phyloP scores from a whole-genome alignment of 2,797 vertebrate genomes.

The Agapornis canus region DNA sequence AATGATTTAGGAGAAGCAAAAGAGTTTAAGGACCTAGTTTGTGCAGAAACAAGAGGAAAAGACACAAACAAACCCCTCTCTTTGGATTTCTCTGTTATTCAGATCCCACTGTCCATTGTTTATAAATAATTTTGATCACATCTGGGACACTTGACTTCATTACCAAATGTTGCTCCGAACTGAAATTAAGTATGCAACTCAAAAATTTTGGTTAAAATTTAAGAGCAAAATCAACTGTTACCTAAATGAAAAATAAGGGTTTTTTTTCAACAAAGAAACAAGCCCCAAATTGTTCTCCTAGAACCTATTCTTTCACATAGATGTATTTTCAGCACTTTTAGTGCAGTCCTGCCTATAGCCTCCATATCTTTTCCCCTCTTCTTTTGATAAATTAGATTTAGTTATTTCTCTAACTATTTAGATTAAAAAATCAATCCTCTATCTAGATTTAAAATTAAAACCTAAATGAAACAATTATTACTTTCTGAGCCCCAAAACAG shows the following conservation, averaged over 20 bases:
- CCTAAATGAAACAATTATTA: not conserved
- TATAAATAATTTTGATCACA: not conserved
- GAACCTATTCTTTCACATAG: not conserved
- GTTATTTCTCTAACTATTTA: not conserved
- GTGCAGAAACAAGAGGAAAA: not conserved
- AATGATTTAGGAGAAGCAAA: not conserved
- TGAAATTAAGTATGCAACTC: not conserved
- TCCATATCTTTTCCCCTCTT: not conserved
- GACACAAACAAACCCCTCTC: no score
- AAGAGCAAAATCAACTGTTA: not conserved
- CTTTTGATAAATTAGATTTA: not conserved
- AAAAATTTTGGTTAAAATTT: not conserved
- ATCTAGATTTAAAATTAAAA: not conserved
- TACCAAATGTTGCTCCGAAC: not conserved
- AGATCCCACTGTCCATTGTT: not conserved
- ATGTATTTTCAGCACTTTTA: rapidly evolving
- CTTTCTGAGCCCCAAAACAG: not conserved
- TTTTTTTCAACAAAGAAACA: not conserved
- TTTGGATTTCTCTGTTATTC: not conserved
- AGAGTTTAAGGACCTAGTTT: not conserved
- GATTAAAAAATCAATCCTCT: not conserved
- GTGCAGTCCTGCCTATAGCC: not conserved
- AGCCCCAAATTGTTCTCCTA: not conserved
- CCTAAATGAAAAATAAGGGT: not conserved
- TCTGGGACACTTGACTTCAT: not conserved